Percentiles rank a stretch among this genome's conserved stretches.
Evolutionary conservation across 1,140 invertebrate genomes (phyloP).

Genomic region (Adelges cooleyi): DNA sequence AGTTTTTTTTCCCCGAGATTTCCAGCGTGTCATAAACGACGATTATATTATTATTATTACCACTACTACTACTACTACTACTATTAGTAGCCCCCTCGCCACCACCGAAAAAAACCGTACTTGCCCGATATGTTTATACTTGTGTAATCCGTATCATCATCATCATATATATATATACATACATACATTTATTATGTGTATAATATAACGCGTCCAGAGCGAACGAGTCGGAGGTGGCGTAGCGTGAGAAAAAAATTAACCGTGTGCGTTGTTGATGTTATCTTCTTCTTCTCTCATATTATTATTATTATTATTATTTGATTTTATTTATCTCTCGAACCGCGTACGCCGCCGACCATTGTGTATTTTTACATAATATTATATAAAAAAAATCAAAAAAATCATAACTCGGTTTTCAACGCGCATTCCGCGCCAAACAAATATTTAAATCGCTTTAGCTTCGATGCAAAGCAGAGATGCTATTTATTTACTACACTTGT

Average conservation of each 20-base stretch:
- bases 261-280: slow-evolving; percentile 21
- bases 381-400: too few species aligned
- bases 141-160: too few species aligned
- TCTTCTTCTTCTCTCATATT: neutral
- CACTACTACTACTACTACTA: too few species aligned
- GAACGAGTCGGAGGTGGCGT: neutral
- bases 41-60: neutral
- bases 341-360: neutral
- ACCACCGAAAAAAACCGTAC: too few species aligned
- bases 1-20: too few species aligned
- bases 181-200: too few species aligned
- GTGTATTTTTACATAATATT: neutral
- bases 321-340: neutral
- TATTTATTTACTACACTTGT: too few species aligned
- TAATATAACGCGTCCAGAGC: neutral
- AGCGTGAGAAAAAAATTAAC: slow-evolving; percentile 27
- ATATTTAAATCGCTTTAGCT: too few species aligned
- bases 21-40: neutral
- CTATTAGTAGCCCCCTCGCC: too few species aligned
- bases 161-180: too few species aligned
- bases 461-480: too few species aligned
- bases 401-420: neutral
- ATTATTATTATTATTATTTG: neutral
- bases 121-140: too few species aligned
- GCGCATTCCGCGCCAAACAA: neutral